Conservation (phyloP, 2,888 invertebrate species). For the Tenthredo livida region DNA sequence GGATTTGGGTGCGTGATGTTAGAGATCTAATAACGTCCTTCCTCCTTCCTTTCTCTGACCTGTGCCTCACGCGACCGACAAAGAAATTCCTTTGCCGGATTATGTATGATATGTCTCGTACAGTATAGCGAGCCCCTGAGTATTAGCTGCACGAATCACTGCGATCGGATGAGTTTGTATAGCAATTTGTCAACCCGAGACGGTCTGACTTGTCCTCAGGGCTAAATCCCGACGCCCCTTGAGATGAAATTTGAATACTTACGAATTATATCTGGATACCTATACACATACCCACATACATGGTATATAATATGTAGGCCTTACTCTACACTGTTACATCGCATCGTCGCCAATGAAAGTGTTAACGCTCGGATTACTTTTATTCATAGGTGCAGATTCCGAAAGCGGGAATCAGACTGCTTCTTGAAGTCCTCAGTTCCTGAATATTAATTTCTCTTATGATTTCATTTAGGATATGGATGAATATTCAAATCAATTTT, state of each 20-base stretch:
- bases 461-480: background rate
- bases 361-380: slow-evolving; percentile 42
- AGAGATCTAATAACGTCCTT: slow-evolving; percentile 44
- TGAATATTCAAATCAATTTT: background rate
- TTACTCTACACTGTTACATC: background rate
- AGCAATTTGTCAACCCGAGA: slow-evolving; percentile 47
- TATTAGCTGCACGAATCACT: slow-evolving; percentile 45
- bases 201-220: background rate
- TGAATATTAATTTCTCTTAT: background rate
- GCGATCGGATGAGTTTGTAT: slow-evolving; percentile 24
- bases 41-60: slow-evolving; percentile 52
- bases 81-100: slow-evolving; percentile 72
- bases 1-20: slow-evolving; percentile 24
- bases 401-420: slow-evolving; percentile 12
- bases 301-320: background rate
- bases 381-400: slow-evolving; percentile 22
- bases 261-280: background rate
- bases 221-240: slow-evolving; percentile 7
- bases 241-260: slow-evolving; percentile 41
- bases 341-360: slow-evolving; percentile 38
- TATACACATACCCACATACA: too few species aligned
- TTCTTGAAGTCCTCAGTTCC: background rate
- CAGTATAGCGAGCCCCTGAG: background rate
- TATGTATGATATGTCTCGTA: slow-evolving; percentile 66
- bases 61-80: slow-evolving; percentile 64